Base-by-base conservation (phyloP, 1,140 invertebrate genomes). In the Metopolophium dirhodum region DNA sequence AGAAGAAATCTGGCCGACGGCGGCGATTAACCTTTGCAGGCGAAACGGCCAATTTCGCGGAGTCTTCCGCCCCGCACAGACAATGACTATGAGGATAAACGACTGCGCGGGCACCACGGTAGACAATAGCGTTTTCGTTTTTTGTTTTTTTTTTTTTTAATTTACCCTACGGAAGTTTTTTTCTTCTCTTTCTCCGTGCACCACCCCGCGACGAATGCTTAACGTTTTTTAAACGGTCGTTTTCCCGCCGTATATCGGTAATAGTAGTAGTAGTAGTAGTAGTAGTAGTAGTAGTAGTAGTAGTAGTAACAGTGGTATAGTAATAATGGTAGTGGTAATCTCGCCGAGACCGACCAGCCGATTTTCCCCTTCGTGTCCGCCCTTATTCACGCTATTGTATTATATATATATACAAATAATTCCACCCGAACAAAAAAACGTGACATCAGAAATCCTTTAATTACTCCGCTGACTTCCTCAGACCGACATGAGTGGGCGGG, bases 111-210 rank as follows among this genome's bases (percentile, higher is more conserved):
- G 86, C 26, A 30, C 23, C 45, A 30, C 41, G 26, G 30, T 51
- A 54, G 41, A 90, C 88, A 90, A 90, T 45, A 37, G 54, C 11
- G 35, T 54, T 89, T 54, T 88, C 6, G 11, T n/a, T 18, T 88
- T 88, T 88, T 88, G 49, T 45, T 85, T 45, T 88, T 22, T 89
- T 23, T 57, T 37, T 41, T 54, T 57, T 89, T 57, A 89, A 89
- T 89, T 89, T 89, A 35, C 88, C 88, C 88, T 89, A 89, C 88
- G 88, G 88, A 89, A 89, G 89, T 90, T 61, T 57, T 90, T 68
- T 90, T 49, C 20, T 14, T 88, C 35, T 37, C n/a, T 54, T 8
- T 37, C 22, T 35, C 18, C 30, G 7, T 37, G 41, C 20, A 83
- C 37, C 83, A 85, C 41, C 85, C 41, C 47, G 47, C n/a, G 14